Conservation (phyloP, 2,888 invertebrate species). For the Meiosimyza decipiens region DNA sequence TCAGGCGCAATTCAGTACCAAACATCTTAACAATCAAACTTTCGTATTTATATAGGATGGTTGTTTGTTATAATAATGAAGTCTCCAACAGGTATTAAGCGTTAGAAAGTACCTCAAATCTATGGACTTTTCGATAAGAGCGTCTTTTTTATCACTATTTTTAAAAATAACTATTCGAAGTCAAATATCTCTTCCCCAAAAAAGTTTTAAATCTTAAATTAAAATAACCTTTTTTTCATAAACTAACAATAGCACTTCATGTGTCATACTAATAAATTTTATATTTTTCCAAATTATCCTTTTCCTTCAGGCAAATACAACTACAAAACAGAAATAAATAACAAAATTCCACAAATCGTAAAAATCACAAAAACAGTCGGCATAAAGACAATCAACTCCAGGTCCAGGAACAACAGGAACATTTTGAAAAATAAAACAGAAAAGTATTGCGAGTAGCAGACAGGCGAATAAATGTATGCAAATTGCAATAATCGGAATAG, state of each 20-base stretch:
- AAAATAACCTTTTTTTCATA: not conserved
- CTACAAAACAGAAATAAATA: slow-evolving; percentile 24
- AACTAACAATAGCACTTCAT: slow-evolving; percentile 12
- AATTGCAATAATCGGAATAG: not conserved
- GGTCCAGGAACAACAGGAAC: not conserved
- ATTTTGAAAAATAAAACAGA: not conserved
- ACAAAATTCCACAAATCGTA: not conserved
- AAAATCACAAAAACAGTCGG: not conserved
- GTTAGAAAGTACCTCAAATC: too few relatives aligned
- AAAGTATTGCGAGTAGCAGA: not conserved
- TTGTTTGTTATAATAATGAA: too few relatives aligned
- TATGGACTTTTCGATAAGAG: too few relatives aligned
- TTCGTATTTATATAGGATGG: too few relatives aligned
- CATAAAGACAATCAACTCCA: not conserved
- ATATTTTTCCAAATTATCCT: slow-evolving; percentile 50
- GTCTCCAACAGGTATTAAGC: too few relatives aligned
- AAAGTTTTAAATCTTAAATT: too few relatives aligned
- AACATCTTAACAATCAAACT: too few relatives aligned
- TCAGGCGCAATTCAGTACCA: too few relatives aligned
- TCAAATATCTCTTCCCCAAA: too few relatives aligned
- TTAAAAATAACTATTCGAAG: too few relatives aligned
- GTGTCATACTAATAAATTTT: slow-evolving; percentile 28
- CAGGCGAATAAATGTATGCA: too few relatives aligned
- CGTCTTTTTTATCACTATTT: too few relatives aligned
- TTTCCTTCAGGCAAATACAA: slow-evolving; percentile 60